phyloP scores from a whole-genome alignment of 1,140 invertebrate genomes.

The Lepidotrigona ventralis region DNA sequence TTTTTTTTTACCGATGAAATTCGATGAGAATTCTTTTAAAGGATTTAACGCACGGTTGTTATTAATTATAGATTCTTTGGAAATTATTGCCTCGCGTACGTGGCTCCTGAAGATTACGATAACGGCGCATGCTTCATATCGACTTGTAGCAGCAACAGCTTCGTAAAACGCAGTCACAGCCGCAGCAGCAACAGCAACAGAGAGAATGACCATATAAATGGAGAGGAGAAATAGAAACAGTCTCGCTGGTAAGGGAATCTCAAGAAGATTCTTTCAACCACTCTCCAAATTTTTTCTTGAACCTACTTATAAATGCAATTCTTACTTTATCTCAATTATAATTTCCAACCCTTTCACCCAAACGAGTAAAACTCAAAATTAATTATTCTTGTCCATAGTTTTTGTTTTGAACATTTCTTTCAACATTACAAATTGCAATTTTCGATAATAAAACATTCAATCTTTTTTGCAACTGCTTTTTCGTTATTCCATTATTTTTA shows the following conservation, averaged over 20 bases:
- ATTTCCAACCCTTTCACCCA: neutral
- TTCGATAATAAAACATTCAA: neutral
- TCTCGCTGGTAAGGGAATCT: conserved; percentile 4
- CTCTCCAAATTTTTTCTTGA: neutral
- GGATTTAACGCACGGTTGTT: neutral
- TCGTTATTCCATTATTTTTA: neutral
- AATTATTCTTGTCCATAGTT: neutral
- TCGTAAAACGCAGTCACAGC: conserved; percentile 41
- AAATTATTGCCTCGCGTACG: neutral
- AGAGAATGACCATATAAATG: conserved; percentile 3
- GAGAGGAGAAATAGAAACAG: neutral
- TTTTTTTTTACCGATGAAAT: neutral
- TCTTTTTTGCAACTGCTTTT: neutral
- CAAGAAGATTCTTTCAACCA: neutral
- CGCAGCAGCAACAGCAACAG: conserved; percentile 34
- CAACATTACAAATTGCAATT: neutral
- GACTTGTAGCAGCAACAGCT: conserved; percentile 60
- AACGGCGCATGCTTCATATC: conserved; percentile 69
- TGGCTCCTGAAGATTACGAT: conserved; percentile 16
- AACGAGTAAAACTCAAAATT: neutral
- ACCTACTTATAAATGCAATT: neutral
- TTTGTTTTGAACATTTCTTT: too few species aligned
- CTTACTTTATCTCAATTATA: neutral
- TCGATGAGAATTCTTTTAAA: too few species aligned
- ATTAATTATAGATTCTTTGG: too few species aligned